Evolutionary conservation across 2,888 invertebrate species (phyloP), one percentile per base, ranked within the genome.

Genomic region (Tryphoninae sp.): DNA sequence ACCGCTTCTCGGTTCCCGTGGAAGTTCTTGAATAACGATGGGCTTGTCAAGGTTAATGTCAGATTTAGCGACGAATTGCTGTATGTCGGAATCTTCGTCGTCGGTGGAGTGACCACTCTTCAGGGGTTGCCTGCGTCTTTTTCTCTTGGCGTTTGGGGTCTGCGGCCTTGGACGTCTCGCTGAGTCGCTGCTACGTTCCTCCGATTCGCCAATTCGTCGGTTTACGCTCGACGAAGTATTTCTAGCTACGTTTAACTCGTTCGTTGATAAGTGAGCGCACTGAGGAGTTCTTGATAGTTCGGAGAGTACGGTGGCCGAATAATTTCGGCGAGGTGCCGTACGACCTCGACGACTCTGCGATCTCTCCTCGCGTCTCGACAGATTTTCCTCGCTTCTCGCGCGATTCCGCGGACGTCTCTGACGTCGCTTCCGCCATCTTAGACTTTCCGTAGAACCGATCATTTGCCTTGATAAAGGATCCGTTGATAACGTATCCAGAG

Each of bases 41-140:
- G 75, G 58, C 22, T 72, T 69, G 51, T 81, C 71, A 2, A 33
- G 51, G 23, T 74, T 55, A 40, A 49, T 58, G 33, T 73, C 62
- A 3, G 13, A 2, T 26, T n/a, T 19, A 19, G 3, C 16, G 22
- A 55, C 79, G 6, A 80, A 83, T 22, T 75, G 74, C 2, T 84
- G 83, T 1, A 85, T 42, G 22, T 91, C 91, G 2, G 93, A 93
- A 84, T 92, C 92, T 80, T 93, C 92, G 91, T 94, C 91, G 88
- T 92, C 87, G 87, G 92, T 87, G 88, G 92, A 89, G 85, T 92
- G 88, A 85, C 91, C 83, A 87, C 90, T 78, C 89, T 89, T 58
- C 91, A 92, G 85, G 88, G 90, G 87, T 88, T 90, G 81, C 89
- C 88, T 84, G 91, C 92, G 71, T 91, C 92, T 89, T 92, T 92